These are phyloP conservation scores for Megathymus violae DNA, from an alignment of 1,140 invertebrate species.

Conservation along the genomic window DNA sequence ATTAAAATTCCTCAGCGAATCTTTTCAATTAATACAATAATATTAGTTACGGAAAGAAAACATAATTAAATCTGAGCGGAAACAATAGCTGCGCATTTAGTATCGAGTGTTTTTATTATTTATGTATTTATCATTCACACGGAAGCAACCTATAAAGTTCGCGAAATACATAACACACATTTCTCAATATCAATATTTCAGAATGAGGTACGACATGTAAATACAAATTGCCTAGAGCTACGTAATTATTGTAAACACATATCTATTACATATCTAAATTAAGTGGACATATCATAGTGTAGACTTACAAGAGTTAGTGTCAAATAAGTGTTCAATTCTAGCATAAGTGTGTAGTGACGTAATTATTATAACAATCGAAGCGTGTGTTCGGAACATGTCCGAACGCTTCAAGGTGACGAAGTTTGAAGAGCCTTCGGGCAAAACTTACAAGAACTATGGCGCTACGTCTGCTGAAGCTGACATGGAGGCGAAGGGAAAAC, in stretches of 20 bases:
- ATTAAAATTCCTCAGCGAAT: too few species aligned
- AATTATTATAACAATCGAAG: background rate
- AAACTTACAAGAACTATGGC: slow-evolving; percentile 80
- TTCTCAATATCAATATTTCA: background rate
- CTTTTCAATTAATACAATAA: too few species aligned
- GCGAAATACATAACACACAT: too few species aligned
- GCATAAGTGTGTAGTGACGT: slow-evolving; percentile 29
- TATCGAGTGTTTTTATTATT: too few species aligned
- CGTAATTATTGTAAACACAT: slow-evolving; percentile 3
- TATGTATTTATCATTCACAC: too few species aligned
- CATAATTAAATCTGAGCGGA: too few species aligned
- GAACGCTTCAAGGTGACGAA: slow-evolving; percentile 83
- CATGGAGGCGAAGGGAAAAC: slow-evolving; percentile 71
- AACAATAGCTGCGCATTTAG: too few species aligned
- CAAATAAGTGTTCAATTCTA: slow-evolving; percentile 35
- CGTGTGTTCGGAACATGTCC: slow-evolving; percentile 65
- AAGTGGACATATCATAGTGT: slow-evolving; percentile 36
- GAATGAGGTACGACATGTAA: slow-evolving; percentile 9
- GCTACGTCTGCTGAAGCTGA: slow-evolving; percentile 76
- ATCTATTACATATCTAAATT: slow-evolving; percentile 19
- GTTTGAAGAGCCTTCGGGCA: slow-evolving; percentile 76
- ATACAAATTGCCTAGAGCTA: background rate
- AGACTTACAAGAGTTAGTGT: slow-evolving; percentile 23
- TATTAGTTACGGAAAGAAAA: too few species aligned
- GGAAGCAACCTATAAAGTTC: too few species aligned